These are phyloP conservation scores for Lithobates pipiens DNA, from an alignment of 2,797 vertebrate genomes.

Conservation along the genomic window DNA sequence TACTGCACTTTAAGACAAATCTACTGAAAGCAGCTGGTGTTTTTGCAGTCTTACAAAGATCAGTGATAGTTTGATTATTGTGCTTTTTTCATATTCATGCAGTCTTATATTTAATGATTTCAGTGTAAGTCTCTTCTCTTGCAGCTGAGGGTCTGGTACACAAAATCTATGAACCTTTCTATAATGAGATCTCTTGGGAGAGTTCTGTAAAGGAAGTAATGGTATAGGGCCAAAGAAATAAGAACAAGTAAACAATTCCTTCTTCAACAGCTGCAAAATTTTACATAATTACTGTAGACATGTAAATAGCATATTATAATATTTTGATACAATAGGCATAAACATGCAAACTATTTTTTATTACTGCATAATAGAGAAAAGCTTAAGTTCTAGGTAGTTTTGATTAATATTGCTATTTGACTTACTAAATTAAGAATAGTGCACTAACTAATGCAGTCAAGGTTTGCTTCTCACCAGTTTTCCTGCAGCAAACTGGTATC, in stretches of 20 bases:
- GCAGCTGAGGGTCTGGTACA: constrained; percentile 9
- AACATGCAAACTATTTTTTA: background rate
- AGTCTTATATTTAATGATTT: constrained; percentile 10
- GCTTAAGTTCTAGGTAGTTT: background rate
- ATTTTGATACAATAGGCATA: background rate
- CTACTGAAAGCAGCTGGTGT: constrained; percentile 8
- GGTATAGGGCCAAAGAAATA: constrained; percentile 7
- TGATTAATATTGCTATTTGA: background rate
- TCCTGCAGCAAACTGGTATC: no score
- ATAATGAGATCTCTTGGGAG: constrained; percentile 48
- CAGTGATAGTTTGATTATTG: constrained; percentile 7
- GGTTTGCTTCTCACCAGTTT: background rate
- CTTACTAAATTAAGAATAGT: no score
- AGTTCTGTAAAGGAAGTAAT: constrained; percentile 33
- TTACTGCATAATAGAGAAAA: background rate
- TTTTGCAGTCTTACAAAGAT: constrained; percentile 9
- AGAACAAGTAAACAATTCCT: constrained; percentile 17
- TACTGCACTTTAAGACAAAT: background rate
- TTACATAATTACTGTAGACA: constrained; percentile 1
- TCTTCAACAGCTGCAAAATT: constrained; percentile 1
- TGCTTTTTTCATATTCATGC: constrained; percentile 19
- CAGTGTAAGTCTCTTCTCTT: constrained; percentile 16
- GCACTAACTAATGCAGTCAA: background rate
- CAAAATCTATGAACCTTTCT: constrained; percentile 35
- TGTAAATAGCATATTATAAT: constrained; percentile 7